phyloP scores from a whole-genome alignment of 2,888 invertebrate species.

The Heliconius aoede region DNA sequence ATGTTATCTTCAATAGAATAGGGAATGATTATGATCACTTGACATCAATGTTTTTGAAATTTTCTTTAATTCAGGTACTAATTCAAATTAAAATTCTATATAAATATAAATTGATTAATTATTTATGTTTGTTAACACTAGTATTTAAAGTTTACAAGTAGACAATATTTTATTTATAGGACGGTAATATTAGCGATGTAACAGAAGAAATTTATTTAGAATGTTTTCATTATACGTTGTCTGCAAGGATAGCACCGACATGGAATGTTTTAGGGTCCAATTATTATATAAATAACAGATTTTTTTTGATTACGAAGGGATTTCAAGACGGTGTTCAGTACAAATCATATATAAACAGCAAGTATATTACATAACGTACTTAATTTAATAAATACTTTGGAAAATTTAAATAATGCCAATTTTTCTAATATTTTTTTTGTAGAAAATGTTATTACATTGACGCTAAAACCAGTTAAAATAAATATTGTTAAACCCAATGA shows the following conservation, averaged over 20 bases:
- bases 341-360: constrained; percentile 20
- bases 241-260: constrained; percentile 70
- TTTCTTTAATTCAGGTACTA: constrained; percentile 70
- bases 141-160: neutral
- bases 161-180: constrained; percentile 57
- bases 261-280: constrained; percentile 70
- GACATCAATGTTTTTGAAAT: constrained; percentile 68
- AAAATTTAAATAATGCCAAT: neutral
- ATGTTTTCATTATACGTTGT: constrained; percentile 74
- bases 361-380: constrained; percentile 20
- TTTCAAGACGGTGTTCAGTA: constrained; percentile 68
- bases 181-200: constrained; percentile 60
- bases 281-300: constrained; percentile 72
- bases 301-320: constrained; percentile 64
- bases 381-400: neutral
- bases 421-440: constrained; percentile 46
- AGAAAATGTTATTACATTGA: constrained; percentile 59
- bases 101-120: neutral
- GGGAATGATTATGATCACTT: constrained; percentile 71
- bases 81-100: neutral
- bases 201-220: constrained; percentile 64
- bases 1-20: constrained; percentile 69
- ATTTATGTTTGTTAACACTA: neutral
- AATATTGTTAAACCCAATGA: constrained; percentile 61
- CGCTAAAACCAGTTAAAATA: constrained; percentile 68